Percentiles rank a stretch among this genome's conserved stretches.
Evolutionary conservation across 2,888 invertebrate species (phyloP).

Genomic region (Chloroclystis v-ata): DNA sequence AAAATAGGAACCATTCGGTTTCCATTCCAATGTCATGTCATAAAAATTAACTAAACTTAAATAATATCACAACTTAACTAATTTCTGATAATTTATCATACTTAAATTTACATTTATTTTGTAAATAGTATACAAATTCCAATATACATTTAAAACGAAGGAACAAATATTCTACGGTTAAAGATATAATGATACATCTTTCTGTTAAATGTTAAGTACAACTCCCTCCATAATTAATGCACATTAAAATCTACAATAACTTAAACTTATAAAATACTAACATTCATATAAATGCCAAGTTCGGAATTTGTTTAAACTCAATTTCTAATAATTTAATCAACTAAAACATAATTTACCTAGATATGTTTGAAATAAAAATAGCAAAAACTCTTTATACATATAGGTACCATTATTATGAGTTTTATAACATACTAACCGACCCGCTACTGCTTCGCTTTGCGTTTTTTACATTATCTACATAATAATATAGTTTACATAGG

Average conservation of each 20-base stretch:
- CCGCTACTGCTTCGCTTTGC: too few species aligned
- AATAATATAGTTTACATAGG: too few species aligned
- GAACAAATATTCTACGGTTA: not conserved
- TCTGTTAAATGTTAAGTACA: slow-evolving; percentile 3
- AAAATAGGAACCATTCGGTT: slow-evolving; percentile 17
- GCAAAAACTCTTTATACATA: too few species aligned
- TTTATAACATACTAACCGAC: too few species aligned
- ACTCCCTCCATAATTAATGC: slow-evolving; percentile 7
- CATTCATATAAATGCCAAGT: slow-evolving; percentile 3
- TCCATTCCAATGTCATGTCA: slow-evolving; percentile 5
- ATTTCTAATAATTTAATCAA: too few species aligned
- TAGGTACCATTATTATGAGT: too few species aligned
- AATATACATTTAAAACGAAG: slow-evolving; percentile 24
- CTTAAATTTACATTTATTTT: slow-evolving; percentile 43
- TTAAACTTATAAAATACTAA: slow-evolving; percentile 7
- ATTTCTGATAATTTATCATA: slow-evolving; percentile 60
- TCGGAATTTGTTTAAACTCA: not conserved
- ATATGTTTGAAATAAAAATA: too few species aligned
- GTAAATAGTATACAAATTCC: slow-evolving; percentile 34
- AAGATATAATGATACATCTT: not conserved
- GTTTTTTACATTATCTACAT: too few species aligned
- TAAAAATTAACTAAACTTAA: not conserved
- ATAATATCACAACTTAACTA: slow-evolving; percentile 26
- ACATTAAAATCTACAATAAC: slow-evolving; percentile 16
- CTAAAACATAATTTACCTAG: too few species aligned